Evolutionary conservation across 2,888 invertebrate species (phyloP).

Genomic region (Germaria angustata): DNA sequence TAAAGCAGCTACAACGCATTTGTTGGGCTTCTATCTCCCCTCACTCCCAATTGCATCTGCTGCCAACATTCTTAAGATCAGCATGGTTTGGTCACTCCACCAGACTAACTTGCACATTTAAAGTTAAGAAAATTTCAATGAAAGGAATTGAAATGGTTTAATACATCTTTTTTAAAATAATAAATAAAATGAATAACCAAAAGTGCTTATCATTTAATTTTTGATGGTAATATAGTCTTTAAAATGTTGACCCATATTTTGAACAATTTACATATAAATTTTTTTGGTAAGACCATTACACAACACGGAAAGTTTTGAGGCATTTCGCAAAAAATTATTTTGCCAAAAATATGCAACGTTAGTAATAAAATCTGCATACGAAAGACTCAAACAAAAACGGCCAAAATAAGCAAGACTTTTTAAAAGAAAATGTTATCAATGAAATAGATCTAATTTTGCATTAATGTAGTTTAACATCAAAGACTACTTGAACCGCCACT

Average conservation of each 20-base stretch:
- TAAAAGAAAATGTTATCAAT: slow-evolving; percentile 49
- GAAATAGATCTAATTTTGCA: slow-evolving; percentile 60
- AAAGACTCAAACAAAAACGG: neutral
- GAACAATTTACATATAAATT: neutral
- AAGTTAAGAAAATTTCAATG: too few relatives aligned
- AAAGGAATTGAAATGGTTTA: too few relatives aligned
- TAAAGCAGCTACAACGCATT: too few relatives aligned
- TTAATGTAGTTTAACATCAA: slow-evolving; percentile 63
- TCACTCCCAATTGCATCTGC: too few relatives aligned
- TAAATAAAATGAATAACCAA: too few relatives aligned
- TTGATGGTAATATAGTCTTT: too few relatives aligned
- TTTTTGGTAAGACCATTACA: slow-evolving; percentile 19
- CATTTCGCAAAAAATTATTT: slow-evolving; percentile 8
- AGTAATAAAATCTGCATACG: slow-evolving; percentile 38
- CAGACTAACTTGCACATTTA: too few relatives aligned
- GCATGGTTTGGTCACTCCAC: too few relatives aligned
- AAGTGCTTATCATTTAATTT: too few relatives aligned
- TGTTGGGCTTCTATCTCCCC: too few relatives aligned
- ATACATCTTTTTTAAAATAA: too few relatives aligned
- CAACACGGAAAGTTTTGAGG: neutral
- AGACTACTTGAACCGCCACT: slow-evolving; percentile 62
- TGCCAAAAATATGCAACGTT: neutral
- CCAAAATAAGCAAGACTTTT: slow-evolving; percentile 24
- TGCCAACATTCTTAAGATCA: too few relatives aligned
- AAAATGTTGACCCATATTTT: slow-evolving; percentile 39